Conservation (phyloP, 2,113 vertebrate genomes). For the Zosterops borbonicus region DNA sequence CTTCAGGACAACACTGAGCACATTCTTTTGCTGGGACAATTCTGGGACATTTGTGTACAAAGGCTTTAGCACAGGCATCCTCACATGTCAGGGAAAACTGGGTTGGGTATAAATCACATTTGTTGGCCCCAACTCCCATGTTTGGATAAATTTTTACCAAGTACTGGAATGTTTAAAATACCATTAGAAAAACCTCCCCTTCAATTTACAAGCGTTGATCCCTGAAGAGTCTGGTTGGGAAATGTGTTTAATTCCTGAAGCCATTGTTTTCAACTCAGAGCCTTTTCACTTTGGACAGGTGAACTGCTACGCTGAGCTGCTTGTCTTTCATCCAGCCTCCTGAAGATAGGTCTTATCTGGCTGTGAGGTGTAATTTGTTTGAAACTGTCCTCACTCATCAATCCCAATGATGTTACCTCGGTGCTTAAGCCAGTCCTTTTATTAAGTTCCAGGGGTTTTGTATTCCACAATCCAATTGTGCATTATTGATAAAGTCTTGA, state of each 20-base stretch:
- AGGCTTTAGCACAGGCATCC: neutral
- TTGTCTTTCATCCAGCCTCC: neutral
- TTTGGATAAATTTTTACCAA: neutral
- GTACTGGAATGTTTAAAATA: neutral
- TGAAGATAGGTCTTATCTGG: constrained; percentile 7
- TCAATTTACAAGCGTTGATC: neutral
- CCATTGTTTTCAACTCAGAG: neutral
- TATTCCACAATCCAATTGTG: constrained; percentile 44
- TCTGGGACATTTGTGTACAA: neutral
- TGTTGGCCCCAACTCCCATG: neutral
- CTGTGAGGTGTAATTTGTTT: constrained; percentile 16
- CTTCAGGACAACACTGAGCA: neutral
- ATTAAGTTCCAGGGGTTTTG: constrained; percentile 44
- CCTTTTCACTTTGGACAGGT: neutral
- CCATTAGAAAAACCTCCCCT: neutral
- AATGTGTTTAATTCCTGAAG: neutral
- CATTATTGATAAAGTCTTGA: constrained; percentile 56
- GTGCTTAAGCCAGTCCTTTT: constrained; percentile 38
- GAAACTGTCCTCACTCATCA: constrained; percentile 20
- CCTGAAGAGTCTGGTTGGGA: neutral
- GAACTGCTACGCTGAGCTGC: neutral
- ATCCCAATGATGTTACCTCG: constrained; percentile 14
- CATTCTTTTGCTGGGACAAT: neutral
- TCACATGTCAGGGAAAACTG: neutral
- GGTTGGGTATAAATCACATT: neutral